Evolutionary conservation across 2,113 vertebrate genomes (phyloP).

Genomic region (Motacilla tschutschensis): DNA sequence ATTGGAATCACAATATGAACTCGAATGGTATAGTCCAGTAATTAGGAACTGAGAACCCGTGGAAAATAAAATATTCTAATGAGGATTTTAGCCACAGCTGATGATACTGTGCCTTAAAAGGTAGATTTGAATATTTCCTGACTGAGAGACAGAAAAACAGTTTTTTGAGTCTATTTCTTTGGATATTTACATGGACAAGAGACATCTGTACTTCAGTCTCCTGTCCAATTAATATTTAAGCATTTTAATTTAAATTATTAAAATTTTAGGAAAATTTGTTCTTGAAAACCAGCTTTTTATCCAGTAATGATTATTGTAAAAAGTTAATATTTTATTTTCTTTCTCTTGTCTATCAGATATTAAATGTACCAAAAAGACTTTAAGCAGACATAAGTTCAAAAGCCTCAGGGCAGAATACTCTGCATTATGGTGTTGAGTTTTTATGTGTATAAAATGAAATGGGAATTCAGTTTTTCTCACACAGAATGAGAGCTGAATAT

Average conservation of each 20-base stretch:
- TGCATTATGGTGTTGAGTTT: neutral
- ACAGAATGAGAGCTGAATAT: neutral
- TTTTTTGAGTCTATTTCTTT: neutral
- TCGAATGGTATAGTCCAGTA: neutral
- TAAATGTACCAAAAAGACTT: neutral
- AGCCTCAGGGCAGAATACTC: neutral
- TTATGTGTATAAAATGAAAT: neutral
- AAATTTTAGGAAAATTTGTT: neutral
- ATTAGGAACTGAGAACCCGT: neutral
- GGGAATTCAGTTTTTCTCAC: neutral
- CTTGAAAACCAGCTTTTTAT: neutral
- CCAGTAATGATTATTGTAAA: rapidly evolving
- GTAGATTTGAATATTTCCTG: neutral
- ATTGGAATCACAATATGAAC: neutral
- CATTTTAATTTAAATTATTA: neutral
- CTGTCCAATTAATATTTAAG: neutral
- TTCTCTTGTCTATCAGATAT: neutral
- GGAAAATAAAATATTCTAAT: neutral
- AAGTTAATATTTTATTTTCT: neutral
- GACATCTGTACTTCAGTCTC: neutral
- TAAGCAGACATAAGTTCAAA: neutral
- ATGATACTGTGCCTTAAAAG: neutral
- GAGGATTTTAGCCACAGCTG: neutral
- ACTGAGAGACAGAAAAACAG: neutral
- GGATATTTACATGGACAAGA: neutral